Conservation (phyloP, 2,888 invertebrate species). For the Pristionchus fissidentatus region DNA sequence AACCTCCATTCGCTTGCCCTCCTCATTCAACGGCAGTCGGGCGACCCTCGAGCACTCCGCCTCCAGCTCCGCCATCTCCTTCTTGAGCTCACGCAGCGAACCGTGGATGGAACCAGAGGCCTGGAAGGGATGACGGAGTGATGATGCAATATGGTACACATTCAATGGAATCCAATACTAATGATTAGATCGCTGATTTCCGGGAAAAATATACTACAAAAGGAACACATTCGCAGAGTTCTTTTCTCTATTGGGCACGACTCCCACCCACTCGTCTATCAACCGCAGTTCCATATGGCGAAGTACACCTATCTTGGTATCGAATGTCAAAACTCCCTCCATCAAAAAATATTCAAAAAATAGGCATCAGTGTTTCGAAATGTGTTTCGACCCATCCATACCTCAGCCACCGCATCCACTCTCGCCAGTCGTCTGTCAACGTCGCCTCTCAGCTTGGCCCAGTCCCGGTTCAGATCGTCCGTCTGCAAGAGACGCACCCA, state of each 20-base stretch:
- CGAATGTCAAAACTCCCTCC: too few species aligned
- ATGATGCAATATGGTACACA: too few species aligned
- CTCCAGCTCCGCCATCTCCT: slow-evolving; percentile 59
- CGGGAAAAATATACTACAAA: too few species aligned
- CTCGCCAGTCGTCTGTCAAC: slow-evolving; percentile 50
- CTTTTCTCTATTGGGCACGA: not conserved
- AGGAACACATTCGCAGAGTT: too few species aligned
- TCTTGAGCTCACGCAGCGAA: slow-evolving; percentile 31
- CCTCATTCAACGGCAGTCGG: slow-evolving; percentile 53
- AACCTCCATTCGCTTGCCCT: slow-evolving; percentile 48
- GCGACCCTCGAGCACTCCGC: slow-evolving; percentile 58
- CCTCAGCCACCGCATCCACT: slow-evolving; percentile 47
- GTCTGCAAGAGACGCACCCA: slow-evolving; percentile 77
- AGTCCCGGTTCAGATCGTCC: slow-evolving; percentile 82
- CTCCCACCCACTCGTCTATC: not conserved
- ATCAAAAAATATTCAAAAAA: too few species aligned
- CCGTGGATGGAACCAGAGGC: slow-evolving; percentile 5
- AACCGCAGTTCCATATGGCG: too few species aligned
- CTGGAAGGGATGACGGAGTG: too few species aligned
- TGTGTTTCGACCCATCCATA: not conserved
- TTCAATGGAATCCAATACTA: too few species aligned
- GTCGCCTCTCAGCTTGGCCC: slow-evolving; percentile 78
- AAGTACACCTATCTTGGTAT: too few species aligned
- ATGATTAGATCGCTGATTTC: too few species aligned
- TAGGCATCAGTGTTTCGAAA: not conserved